Conservation (phyloP, 1,140 invertebrate genomes). For the Centruroides sculpturatus region DNA sequence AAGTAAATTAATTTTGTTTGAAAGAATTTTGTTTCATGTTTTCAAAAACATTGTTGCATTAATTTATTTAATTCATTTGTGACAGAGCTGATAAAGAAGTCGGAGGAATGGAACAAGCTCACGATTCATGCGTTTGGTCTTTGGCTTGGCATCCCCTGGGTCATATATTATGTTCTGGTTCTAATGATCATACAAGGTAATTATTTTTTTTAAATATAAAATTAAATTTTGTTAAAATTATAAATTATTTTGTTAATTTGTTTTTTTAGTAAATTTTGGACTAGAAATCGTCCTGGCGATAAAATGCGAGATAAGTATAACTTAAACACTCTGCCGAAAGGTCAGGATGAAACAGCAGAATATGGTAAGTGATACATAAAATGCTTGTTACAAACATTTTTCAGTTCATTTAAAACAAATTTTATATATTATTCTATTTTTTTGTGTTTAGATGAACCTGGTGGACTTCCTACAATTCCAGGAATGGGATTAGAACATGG, state of each 20-base stretch:
- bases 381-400: conserved; percentile 26
- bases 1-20: conserved; percentile 22
- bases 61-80: conserved; percentile 1
- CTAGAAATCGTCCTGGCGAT: conserved; percentile 93
- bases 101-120: conserved; percentile 91
- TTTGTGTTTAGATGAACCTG: conserved; percentile 47
- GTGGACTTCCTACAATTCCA: conserved; percentile 49
- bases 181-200: conserved; percentile 86
- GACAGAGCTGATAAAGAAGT: conserved; percentile 89
- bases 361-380: conserved; percentile 17
- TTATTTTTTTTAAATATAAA: conserved; percentile 1
- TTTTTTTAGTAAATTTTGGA: conserved; percentile 83
- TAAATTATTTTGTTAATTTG: conserved; percentile 1
- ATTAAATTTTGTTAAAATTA: background rate
- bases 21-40: background rate
- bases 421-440: background rate
- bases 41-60: background rate
- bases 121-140: conserved; percentile 98
- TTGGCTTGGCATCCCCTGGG: conserved; percentile 98
- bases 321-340: conserved; percentile 74
- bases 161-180: conserved; percentile 94
- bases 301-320: conserved; percentile 94
- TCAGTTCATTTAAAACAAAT: conserved; percentile 1
- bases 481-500: conserved; percentile 80
- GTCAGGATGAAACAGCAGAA: conserved; percentile 48